Conservation (phyloP, 2,888 invertebrate genomes). For the Drosophila quinaria region DNA sequence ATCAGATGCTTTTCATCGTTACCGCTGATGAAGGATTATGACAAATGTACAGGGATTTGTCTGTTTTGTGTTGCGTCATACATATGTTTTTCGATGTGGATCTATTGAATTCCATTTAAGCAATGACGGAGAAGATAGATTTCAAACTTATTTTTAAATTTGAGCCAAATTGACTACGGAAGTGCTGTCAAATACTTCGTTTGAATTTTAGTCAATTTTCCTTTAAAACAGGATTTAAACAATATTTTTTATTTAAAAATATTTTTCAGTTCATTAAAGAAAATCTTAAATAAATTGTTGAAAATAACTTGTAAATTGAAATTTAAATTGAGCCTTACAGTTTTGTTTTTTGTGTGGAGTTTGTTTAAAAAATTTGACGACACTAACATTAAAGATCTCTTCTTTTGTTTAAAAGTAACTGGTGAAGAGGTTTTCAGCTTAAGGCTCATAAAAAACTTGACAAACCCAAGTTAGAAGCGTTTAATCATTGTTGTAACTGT, state of each 20-base stretch:
- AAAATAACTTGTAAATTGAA: too few relatives aligned
- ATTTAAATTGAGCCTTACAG: too few relatives aligned
- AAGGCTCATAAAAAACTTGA: background rate
- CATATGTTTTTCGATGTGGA: conserved; percentile 4
- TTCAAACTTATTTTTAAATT: background rate
- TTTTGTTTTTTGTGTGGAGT: too few relatives aligned
- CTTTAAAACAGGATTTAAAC: too few relatives aligned
- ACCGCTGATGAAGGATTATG: conserved; percentile 43
- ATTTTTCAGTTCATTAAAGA: too few relatives aligned
- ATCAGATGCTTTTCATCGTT: conserved; percentile 37
- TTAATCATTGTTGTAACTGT: background rate
- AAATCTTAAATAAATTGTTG: too few relatives aligned
- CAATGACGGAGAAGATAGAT: background rate
- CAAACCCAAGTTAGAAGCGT: background rate
- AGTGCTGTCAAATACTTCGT: too few relatives aligned
- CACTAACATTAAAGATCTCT: background rate
- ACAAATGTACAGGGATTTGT: conserved; percentile 38
- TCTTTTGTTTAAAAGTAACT: background rate
- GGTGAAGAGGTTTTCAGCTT: background rate
- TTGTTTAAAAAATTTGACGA: too few relatives aligned
- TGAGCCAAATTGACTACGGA: background rate
- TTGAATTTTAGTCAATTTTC: too few relatives aligned
- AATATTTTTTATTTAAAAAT: too few relatives aligned
- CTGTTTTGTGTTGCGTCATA: background rate
- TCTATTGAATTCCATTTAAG: conserved; percentile 20